phyloP scores from a whole-genome alignment of 2,113 vertebrate genomes.

The Chamaetylas fuelleborni region DNA sequence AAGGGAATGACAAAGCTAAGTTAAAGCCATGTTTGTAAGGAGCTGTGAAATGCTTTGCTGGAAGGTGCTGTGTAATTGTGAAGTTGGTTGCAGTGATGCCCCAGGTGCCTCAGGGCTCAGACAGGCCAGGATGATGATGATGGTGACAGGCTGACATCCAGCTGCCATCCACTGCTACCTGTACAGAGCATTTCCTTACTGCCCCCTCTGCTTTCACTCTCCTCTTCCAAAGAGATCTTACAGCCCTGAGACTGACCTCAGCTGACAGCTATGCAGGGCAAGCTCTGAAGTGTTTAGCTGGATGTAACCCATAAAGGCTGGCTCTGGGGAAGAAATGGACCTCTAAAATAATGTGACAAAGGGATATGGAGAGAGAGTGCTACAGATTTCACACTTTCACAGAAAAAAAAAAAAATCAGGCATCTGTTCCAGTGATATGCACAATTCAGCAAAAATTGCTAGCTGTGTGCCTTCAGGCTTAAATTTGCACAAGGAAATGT shows the following conservation, averaged over 20 bases:
- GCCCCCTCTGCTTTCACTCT: background rate
- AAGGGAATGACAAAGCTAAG: background rate
- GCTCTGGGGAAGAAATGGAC: background rate
- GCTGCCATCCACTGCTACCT: background rate
- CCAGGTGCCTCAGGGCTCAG: background rate
- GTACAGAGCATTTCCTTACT: background rate
- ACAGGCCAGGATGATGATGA: background rate
- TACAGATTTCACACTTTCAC: background rate
- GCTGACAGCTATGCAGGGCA: background rate
- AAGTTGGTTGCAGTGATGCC: background rate
- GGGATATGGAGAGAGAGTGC: background rate
- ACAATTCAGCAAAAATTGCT: conserved; percentile 26
- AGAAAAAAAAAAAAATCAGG: background rate
- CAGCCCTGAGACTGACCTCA: background rate
- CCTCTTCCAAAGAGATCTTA: background rate
- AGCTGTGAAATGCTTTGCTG: background rate
- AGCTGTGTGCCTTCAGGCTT: conserved; percentile 24
- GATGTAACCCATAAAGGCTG: background rate
- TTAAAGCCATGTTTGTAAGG: conserved; percentile 17
- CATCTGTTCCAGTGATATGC: background rate
- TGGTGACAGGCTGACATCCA: background rate
- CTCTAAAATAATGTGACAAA: background rate
- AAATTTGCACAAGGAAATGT: background rate
- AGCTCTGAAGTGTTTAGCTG: background rate
- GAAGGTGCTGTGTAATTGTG: conserved; percentile 5